phyloP scores from a whole-genome alignment of 2,797 vertebrate genomes.

The Aselliscus stoliczkanus region DNA sequence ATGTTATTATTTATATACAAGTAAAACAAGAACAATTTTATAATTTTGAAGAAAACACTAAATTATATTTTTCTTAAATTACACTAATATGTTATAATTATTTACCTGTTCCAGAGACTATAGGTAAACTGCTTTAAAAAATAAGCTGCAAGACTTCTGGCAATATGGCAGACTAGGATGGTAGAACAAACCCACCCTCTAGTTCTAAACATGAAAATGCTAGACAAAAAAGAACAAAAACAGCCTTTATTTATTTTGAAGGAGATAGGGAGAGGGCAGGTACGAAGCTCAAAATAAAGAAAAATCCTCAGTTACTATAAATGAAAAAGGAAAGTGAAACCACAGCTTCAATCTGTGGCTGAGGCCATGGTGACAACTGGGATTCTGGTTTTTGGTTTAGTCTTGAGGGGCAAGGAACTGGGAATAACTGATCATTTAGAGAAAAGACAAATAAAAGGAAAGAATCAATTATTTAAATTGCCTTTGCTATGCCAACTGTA shows the following conservation, averaged over 20 bases:
- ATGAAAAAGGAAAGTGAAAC: background rate
- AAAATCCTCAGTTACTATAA: background rate
- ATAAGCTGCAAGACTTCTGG: background rate
- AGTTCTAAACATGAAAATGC: background rate
- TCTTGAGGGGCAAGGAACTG: background rate
- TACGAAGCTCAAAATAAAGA: background rate
- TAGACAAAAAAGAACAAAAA: too few species aligned
- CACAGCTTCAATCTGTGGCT: background rate
- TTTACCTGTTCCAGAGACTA: background rate
- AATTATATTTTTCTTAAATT: background rate
- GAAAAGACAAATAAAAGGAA: background rate
- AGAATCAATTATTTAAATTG: background rate
- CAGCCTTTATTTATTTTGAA: too few species aligned
- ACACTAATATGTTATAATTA: background rate
- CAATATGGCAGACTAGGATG: background rate
- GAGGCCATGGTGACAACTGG: background rate
- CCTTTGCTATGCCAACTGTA: background rate
- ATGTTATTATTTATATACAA: background rate
- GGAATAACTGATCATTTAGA: background rate
- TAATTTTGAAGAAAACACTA: background rate
- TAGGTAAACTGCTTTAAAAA: background rate
- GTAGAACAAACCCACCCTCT: background rate
- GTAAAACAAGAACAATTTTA: background rate
- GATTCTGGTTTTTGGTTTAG: rapidly evolving
- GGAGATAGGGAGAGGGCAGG: background rate